Evolutionary conservation across 2,113 vertebrate species (phyloP).

Genomic region (Phyllostomus hastatus): DNA sequence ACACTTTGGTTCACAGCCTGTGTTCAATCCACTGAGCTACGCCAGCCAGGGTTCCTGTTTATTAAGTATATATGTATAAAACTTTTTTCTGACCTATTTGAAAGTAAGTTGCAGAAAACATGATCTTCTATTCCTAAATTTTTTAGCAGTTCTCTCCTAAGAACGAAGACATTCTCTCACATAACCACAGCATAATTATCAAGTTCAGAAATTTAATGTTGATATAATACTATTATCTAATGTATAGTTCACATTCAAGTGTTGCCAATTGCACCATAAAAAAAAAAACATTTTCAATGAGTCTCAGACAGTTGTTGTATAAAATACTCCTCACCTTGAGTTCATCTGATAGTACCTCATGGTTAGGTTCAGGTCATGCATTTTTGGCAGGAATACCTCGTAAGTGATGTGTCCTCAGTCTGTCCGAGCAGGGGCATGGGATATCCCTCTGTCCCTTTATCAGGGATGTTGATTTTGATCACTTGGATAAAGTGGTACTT

Average conservation of each 20-base stretch:
- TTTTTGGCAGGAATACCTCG: not conserved
- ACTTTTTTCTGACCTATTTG: not conserved
- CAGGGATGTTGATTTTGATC: not conserved
- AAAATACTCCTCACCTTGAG: not conserved
- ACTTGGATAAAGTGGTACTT: not conserved
- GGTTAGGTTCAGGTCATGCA: not conserved
- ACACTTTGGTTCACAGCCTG: no score
- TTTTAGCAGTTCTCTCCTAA: not conserved
- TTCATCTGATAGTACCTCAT: not conserved
- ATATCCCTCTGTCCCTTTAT: not conserved
- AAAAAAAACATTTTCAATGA: not conserved
- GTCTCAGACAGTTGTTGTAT: not conserved
- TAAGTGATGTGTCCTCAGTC: not conserved
- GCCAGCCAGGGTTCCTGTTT: not conserved
- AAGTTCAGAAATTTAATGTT: not conserved
- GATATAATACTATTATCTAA: not conserved
- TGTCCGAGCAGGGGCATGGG: not conserved
- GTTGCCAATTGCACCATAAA: not conserved
- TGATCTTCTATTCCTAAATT: not conserved
- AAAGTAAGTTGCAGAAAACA: not conserved
- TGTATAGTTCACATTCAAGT: not conserved
- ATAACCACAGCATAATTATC: not conserved
- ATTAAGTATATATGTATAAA: not conserved
- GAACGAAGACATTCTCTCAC: not conserved
- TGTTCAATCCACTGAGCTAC: no score